These are phyloP conservation scores for Lysiphlebus fabarum DNA, from an alignment of 1,140 invertebrate species.

Conservation along the genomic window DNA sequence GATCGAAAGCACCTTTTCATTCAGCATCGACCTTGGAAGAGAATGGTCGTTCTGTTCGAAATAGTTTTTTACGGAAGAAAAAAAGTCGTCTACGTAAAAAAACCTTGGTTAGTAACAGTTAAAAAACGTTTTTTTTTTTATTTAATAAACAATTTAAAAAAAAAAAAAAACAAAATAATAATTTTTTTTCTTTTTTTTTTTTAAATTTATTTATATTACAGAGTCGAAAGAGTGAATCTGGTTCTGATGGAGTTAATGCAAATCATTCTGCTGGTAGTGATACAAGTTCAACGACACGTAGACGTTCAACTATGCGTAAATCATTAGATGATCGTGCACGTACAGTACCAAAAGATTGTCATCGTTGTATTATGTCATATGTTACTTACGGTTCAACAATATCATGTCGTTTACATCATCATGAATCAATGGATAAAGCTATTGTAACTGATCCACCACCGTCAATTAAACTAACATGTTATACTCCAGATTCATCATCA, in stretches of 20 bases:
- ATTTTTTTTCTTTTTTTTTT: neutral
- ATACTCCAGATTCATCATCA: slow-evolving; percentile 39
- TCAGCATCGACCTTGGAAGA: slow-evolving; percentile 52
- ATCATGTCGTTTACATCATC: slow-evolving; percentile 57
- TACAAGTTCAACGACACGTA: slow-evolving; percentile 38
- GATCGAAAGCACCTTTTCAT: slow-evolving; percentile 44
- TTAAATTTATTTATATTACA: slow-evolving; percentile 29
- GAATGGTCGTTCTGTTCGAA: slow-evolving; percentile 43
- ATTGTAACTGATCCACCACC: slow-evolving; percentile 62
- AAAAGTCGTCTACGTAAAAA: slow-evolving; percentile 66
- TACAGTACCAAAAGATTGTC: slow-evolving; percentile 31
- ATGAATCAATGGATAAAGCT: slow-evolving; percentile 55
- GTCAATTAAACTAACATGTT: slow-evolving; percentile 39
- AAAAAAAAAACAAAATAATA: too few species aligned
- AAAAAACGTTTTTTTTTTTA: too few species aligned
- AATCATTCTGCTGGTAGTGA: slow-evolving; percentile 49
- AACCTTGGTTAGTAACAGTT: slow-evolving; percentile 46
- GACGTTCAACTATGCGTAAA: slow-evolving; percentile 38
- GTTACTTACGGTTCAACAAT: slow-evolving; percentile 69
- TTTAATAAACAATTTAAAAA: too few species aligned
- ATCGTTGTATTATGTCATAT: slow-evolving; percentile 45
- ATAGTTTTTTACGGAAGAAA: slow-evolving; percentile 63
- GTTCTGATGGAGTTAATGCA: slow-evolving; percentile 55
- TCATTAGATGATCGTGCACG: slow-evolving; percentile 33
- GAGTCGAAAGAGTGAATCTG: slow-evolving; percentile 60